These are phyloP conservation scores for Neotoxoptera formosana DNA, from an alignment of 1,140 invertebrate species.

Conservation along the genomic window DNA sequence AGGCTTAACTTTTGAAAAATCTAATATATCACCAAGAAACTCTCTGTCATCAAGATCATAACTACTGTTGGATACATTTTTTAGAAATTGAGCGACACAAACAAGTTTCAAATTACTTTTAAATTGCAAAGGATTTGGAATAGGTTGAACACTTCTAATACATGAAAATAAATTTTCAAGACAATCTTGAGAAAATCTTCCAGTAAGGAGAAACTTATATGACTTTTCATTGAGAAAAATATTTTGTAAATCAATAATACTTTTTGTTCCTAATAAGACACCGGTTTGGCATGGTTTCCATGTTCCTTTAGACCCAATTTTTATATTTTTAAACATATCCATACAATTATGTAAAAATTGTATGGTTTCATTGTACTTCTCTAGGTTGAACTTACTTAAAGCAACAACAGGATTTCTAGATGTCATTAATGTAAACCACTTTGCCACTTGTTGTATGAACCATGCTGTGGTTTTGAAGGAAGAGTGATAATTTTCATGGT, in stretches of 20 bases:
- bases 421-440: not conserved
- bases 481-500: not conserved
- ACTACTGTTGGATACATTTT: not conserved
- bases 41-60: not conserved
- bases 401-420: not conserved
- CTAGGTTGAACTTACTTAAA: not conserved
- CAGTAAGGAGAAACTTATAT: not conserved
- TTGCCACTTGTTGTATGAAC: not conserved
- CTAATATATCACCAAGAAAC: not conserved
- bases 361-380: not conserved
- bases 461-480: not conserved
- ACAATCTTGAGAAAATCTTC: not conserved
- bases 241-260: not conserved
- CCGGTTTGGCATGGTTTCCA: not conserved
- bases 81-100: not conserved
- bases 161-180: not conserved
- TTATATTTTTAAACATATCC: not conserved
- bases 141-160: not conserved
- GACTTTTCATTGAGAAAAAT: not conserved
- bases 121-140: not conserved
- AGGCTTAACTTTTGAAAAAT: not conserved
- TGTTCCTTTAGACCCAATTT: not conserved
- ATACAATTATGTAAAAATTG: not conserved
- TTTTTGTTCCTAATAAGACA: not conserved
- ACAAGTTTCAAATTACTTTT: not conserved